These are phyloP conservation scores for Graphium colonna DNA, from an alignment of 2,888 invertebrate species.

Conservation along the genomic window DNA sequence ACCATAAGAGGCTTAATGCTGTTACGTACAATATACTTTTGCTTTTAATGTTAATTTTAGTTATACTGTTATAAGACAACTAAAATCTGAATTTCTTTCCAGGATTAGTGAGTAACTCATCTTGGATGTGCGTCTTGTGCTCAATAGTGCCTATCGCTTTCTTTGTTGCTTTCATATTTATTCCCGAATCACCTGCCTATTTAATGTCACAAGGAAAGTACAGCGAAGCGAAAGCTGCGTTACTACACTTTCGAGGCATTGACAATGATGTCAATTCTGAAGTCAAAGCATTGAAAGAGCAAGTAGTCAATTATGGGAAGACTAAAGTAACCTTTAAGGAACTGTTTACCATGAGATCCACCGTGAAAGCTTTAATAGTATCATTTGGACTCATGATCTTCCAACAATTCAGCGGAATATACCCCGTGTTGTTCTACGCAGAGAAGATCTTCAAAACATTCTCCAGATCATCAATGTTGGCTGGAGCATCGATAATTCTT, in stretches of 20 bases:
- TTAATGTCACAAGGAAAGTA: conserved; percentile 76
- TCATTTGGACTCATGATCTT: conserved; percentile 83
- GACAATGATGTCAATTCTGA: conserved; percentile 80
- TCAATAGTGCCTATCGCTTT: conserved; percentile 65
- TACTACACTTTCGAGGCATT: conserved; percentile 82
- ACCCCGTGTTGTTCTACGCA: conserved; percentile 80
- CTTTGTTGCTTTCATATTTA: conserved; percentile 77
- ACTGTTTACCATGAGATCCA: conserved; percentile 59
- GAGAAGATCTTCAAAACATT: conserved; percentile 76
- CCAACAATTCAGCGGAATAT: conserved; percentile 82
- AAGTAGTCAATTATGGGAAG: conserved; percentile 61
- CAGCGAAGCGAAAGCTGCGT: conserved; percentile 79
- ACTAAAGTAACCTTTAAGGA: conserved; percentile 70
- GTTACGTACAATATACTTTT: no score
- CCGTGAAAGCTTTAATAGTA: conserved; percentile 68
- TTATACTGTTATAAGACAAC: no score
- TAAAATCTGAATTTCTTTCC: conserved; percentile 40
- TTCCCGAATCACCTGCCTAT: conserved; percentile 87
- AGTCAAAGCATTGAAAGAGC: conserved; percentile 68
- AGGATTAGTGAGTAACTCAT: conserved; percentile 63
- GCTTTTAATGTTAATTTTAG: no score
- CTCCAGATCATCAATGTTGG: conserved; percentile 53
- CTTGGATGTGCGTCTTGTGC: conserved; percentile 63
- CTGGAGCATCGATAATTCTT: conserved; percentile 78
- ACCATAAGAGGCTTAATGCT: no score